Conservation (phyloP, 2,797 vertebrate species). For the Ctenosaura bakeri region DNA sequence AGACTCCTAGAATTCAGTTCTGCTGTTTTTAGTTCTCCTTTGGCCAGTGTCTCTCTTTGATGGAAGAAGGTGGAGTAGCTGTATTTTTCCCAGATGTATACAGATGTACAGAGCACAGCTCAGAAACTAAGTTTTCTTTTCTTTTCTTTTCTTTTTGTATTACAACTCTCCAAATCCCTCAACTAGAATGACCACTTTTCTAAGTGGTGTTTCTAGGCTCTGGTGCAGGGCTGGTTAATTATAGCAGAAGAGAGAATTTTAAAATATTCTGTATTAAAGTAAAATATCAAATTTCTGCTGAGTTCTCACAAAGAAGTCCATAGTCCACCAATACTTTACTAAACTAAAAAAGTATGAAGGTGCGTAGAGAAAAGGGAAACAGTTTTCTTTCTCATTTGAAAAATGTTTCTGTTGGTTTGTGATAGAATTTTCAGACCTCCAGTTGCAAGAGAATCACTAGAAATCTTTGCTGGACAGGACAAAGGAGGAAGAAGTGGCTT, state of each 20-base stretch:
- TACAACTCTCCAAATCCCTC: too few relatives aligned
- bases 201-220: too few relatives aligned
- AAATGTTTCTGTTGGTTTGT: background rate
- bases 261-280: slow-evolving; percentile 3
- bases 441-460: background rate
- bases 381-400: background rate
- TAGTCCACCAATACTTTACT: background rate
- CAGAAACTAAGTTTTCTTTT: too few relatives aligned
- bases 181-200: too few relatives aligned
- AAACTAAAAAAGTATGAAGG: background rate
- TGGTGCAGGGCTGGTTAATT: background rate
- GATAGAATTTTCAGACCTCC: background rate
- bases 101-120: background rate
- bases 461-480: background rate
- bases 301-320: background rate
- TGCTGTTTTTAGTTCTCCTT: slow-evolving; percentile 36
- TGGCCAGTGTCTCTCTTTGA: background rate
- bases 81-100: slow-evolving; percentile 30
- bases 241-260: background rate
- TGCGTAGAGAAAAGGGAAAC: background rate
- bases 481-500: background rate
- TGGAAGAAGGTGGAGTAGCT: background rate
- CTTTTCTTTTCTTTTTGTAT: too few relatives aligned
- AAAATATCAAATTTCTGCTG: background rate
- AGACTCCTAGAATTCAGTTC: slow-evolving; percentile 20